A percentile compares a stretch with the other conserved stretches of the same genome.
These are phyloP conservation scores for Eumaeus atala DNA, from an alignment of 1,140 invertebrate genomes.

Conservation along the genomic window DNA sequence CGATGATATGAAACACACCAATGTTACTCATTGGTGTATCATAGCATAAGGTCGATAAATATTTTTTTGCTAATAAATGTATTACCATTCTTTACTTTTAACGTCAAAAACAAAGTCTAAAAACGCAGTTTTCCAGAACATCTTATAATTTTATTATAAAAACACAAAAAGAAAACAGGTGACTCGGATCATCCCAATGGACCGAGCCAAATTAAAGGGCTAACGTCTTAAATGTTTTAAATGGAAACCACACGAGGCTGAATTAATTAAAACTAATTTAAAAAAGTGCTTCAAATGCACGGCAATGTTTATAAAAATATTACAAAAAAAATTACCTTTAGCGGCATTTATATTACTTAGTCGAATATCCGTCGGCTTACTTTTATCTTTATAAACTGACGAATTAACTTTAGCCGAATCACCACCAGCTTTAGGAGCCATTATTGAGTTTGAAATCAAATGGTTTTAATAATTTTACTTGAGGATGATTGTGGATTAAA, in stretches of 20 bases:
- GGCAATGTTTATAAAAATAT: constrained; percentile 8
- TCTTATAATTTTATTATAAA: not conserved
- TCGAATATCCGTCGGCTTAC: constrained; percentile 95
- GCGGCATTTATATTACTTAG: constrained; percentile 97
- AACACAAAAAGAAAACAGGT: not conserved
- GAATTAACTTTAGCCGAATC: constrained; percentile 67
- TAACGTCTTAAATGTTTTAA: too few species aligned
- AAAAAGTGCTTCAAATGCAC: not conserved
- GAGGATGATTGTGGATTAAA: constrained; percentile 20
- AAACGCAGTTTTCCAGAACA: too few species aligned
- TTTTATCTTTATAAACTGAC: constrained; percentile 87
- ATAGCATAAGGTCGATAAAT: too few species aligned
- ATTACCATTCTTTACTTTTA: too few species aligned
- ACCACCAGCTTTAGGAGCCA: constrained; percentile 69
- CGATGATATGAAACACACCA: too few species aligned
- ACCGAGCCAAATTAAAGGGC: too few species aligned
- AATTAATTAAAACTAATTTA: too few species aligned
- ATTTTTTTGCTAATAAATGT: too few species aligned
- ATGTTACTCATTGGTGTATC: too few species aligned
- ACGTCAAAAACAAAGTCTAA: too few species aligned
- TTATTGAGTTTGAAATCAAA: constrained; percentile 26
- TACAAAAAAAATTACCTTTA: constrained; percentile 86
- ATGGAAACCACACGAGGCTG: too few species aligned
- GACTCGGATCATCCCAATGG: not conserved
- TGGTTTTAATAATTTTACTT: not conserved